These are phyloP conservation scores for Strix uralensis DNA, from an alignment of 2,113 vertebrate genomes.

Conservation along the genomic window DNA sequence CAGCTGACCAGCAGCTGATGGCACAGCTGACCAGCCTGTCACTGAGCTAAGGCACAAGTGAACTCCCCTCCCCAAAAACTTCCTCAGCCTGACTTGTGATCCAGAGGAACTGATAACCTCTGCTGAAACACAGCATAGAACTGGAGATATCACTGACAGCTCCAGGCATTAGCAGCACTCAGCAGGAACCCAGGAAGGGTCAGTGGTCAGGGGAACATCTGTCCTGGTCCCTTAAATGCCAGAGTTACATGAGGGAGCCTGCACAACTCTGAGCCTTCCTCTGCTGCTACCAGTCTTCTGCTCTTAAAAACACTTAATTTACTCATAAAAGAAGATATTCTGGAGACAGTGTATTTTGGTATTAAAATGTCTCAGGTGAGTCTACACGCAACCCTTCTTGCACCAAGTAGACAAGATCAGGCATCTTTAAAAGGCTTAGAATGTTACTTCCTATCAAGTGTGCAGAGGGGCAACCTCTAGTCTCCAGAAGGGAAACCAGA, in stretches of 20 bases:
- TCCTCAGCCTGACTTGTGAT: neutral
- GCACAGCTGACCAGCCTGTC: neutral
- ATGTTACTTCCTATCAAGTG: neutral
- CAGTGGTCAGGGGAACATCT: neutral
- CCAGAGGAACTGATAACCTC: neutral
- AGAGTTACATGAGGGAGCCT: neutral
- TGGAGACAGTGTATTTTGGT: neutral
- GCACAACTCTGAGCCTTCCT: neutral
- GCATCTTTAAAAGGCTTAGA: neutral
- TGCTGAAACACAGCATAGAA: neutral
- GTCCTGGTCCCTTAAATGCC: neutral
- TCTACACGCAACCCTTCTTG: neutral
- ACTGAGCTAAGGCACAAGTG: neutral
- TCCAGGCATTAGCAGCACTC: neutral
- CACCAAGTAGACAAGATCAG: neutral
- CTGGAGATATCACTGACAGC: neutral
- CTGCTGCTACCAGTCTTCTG: neutral
- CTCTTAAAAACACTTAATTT: neutral
- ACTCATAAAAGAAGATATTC: neutral
- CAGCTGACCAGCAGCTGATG: neutral
- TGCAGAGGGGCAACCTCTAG: neutral
- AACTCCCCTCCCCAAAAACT: neutral
- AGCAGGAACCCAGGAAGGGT: neutral
- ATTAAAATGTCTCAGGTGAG: neutral
- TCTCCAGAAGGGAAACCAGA: neutral